Percentiles rank a stretch among this genome's conserved stretches.
These are phyloP conservation scores for Cyanoderma ruficeps DNA, from an alignment of 2,113 vertebrate species.

Conservation along the genomic window DNA sequence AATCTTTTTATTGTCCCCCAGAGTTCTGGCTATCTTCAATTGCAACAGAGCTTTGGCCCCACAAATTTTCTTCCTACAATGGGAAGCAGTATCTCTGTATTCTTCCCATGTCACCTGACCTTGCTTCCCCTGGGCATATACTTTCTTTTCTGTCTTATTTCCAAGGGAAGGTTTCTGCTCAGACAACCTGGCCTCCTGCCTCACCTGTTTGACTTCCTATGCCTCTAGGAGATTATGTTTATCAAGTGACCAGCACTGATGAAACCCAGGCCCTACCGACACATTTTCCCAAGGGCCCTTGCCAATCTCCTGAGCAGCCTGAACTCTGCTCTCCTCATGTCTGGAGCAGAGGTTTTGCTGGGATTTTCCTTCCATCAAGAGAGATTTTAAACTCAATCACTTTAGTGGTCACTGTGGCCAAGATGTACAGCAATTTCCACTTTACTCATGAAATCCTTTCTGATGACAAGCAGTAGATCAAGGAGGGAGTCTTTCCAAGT, in stretches of 20 bases:
- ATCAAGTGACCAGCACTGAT: not conserved
- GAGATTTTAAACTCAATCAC: not conserved
- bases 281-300: not conserved
- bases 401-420: not conserved
- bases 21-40: not conserved
- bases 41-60: not conserved
- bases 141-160: not conserved
- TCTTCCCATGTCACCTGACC: not conserved
- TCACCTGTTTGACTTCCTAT: not conserved
- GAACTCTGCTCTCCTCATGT: not conserved
- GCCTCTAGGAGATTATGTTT: not conserved
- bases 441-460: not conserved
- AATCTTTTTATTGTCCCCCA: not conserved
- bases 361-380: not conserved
- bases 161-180: not conserved
- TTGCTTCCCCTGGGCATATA: not conserved
- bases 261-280: not conserved
- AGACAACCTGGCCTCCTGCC: not conserved
- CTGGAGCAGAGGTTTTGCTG: not conserved
- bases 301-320: not conserved
- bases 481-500: not conserved
- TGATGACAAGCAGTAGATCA: not conserved
- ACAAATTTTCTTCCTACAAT: not conserved
- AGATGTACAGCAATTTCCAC: not conserved
- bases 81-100: not conserved